Evolutionary conservation across 2,113 vertebrate genomes (phyloP), one percentile per base, ranked within the genome.

Genomic region (Oreochromis spilurus): DNA sequence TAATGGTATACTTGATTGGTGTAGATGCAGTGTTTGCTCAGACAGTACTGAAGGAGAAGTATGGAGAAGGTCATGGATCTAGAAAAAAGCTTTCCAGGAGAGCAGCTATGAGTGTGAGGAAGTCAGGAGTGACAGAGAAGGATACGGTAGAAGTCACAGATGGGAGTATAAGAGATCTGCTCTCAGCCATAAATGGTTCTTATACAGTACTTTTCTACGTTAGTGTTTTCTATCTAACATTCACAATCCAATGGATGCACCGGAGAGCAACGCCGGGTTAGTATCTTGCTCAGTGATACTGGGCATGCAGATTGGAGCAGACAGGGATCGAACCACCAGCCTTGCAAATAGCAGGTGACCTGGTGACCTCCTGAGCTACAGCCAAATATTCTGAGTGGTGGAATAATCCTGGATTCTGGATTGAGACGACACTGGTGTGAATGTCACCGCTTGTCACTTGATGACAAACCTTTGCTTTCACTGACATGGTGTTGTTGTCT

Each of bases 211-310:
- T n/a, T 36, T 62, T 62, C 9, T n/a, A 62, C 36, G 17, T 36
- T 12, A 36, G 5, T 7, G 31, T n/a, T 62, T 62, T 62, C 58
- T 24, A 21, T 54, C n/a, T 19, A 6, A 62, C 58, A 34, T 19
- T 2, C 58, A 34, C 7, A 29, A 29, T 58, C 0, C 55, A 5
- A 16, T 19, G 57, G 57, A 4, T 60, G 31, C 31, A 0, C 2
- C 9, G 2, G 17, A 62, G 58, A 62, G 58, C 58, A 7, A 10
- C 17, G 1, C 2, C 0, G 9, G 2, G 17, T 36, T 62, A 1
- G 31, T 0, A 0, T 54, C 9, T 21, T 54, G 17, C 31, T 34
- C 2, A 3, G 16, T 19, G 58, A 62, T 1, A 62, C 0, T 2
- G 4, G 14, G 57, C 57, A 17, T 3, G 26, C 57, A 60, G 14